A percentile compares a stretch with the other conserved stretches of the same genome.
Evolutionary conservation across 2,113 vertebrate genomes (phyloP).

Genomic region (Bufo gargarizans): DNA sequence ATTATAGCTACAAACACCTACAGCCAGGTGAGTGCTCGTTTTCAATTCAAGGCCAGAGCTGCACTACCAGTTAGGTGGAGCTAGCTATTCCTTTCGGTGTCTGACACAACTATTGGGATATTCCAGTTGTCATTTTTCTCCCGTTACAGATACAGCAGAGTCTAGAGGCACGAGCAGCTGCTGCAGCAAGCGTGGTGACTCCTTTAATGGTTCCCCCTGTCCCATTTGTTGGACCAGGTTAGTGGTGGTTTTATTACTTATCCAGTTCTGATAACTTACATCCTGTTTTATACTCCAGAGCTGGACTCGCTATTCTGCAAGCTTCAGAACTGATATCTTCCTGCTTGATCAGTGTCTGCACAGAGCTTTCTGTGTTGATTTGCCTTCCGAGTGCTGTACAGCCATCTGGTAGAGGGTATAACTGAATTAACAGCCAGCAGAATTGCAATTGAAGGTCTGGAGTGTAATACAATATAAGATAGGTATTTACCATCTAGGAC

Average conservation of each 20-base stretch:
- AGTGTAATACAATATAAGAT: too few species aligned
- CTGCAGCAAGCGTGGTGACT: slow-evolving; percentile 74
- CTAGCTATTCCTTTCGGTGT: too few species aligned
- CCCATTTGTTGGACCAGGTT: slow-evolving; percentile 81
- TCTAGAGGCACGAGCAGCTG: slow-evolving; percentile 83
- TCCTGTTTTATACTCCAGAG: not conserved
- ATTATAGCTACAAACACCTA: slow-evolving; percentile 93
- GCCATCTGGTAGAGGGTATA: too few species aligned
- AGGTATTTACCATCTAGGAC: too few species aligned
- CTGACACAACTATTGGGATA: not conserved
- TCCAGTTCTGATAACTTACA: not conserved
- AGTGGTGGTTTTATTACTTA: not conserved
- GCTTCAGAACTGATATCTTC: too few species aligned
- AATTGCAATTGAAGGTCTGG: too few species aligned
- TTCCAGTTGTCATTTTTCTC: not conserved
- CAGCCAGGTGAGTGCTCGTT: slow-evolving; percentile 74
- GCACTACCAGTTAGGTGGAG: too few species aligned
- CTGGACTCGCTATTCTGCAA: not conserved
- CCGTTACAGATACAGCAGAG: slow-evolving; percentile 85
- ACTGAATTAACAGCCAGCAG: too few species aligned
- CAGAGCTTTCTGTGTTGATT: too few species aligned
- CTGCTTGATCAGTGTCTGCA: too few species aligned
- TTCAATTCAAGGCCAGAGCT: not conserved
- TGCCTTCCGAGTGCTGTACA: too few species aligned
- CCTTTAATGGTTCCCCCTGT: slow-evolving; percentile 73